Evolutionary conservation across 2,113 vertebrate species (phyloP).

Genomic region (Zosterops hypoxanthus): DNA sequence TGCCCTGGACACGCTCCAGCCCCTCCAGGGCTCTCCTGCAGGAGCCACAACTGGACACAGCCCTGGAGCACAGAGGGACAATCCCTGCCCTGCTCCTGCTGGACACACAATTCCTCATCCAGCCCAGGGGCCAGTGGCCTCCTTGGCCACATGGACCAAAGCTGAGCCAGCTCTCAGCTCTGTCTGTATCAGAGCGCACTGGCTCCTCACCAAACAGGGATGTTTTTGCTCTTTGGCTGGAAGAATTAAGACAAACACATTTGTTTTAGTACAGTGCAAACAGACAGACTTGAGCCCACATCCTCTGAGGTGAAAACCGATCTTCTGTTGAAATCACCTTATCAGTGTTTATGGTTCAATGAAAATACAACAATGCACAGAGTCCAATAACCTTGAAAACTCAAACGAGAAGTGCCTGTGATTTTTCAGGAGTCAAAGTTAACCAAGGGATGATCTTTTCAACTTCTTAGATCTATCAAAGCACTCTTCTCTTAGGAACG

Average conservation of each 20-base stretch:
- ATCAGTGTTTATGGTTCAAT: not conserved
- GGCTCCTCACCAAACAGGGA: not conserved
- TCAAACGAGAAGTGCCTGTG: not conserved
- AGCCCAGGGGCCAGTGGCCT: not conserved
- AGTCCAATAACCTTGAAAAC: not conserved
- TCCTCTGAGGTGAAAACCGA: not conserved
- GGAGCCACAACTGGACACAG: not conserved
- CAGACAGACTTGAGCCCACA: not conserved
- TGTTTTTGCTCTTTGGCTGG: not conserved
- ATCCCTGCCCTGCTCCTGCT: not conserved
- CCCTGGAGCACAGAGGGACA: not conserved
- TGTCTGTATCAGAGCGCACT: not conserved
- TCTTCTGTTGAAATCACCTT: not conserved
- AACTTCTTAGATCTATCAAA: not conserved
- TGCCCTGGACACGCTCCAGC: not conserved
- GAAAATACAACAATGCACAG: not conserved
- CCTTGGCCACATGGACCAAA: not conserved
- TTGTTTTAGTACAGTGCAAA: not conserved
- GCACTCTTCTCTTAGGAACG: not conserved
- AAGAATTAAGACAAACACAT: not conserved
- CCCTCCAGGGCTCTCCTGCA: not conserved
- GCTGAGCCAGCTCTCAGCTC: accelerated
- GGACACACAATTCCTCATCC: not conserved
- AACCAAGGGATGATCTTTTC: not conserved
- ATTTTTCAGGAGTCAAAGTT: not conserved